Conservation (phyloP, 2,113 vertebrate genomes). For the Podocnemis expansa region DNA sequence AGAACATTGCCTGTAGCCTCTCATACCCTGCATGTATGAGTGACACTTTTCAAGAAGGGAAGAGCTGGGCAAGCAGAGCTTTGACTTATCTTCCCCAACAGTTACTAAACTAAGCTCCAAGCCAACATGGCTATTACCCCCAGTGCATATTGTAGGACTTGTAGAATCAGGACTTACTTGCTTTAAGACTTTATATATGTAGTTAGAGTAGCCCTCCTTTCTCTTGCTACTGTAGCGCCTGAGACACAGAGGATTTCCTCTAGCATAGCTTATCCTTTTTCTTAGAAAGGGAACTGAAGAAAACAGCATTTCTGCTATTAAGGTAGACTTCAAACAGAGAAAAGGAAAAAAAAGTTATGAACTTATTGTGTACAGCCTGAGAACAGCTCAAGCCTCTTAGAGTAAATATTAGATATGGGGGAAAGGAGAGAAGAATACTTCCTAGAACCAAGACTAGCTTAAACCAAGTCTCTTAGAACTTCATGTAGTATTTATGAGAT, state of each 20-base stretch:
- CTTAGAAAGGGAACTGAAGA: rapidly evolving
- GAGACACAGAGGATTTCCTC: conserved; percentile 4
- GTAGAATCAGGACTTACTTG: background rate
- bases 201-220: conserved; percentile 21
- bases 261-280: rapidly evolving
- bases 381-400: background rate
- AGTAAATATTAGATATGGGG: rapidly evolving
- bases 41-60: background rate
- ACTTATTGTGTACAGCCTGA: background rate
- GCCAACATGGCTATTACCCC: too few species aligned
- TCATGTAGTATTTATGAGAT: too few species aligned
- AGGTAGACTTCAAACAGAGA: rapidly evolving
- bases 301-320: background rate
- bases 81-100: background rate
- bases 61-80: background rate
- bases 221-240: background rate
- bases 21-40: background rate
- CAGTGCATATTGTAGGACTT: background rate
- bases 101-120: background rate
- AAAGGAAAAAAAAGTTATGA: background rate
- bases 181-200: background rate
- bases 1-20: too few species aligned
- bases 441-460: background rate
- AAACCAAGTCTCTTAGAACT: background rate
- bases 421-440: background rate